phyloP scores from a whole-genome alignment of 2,113 vertebrate genomes.

The Hystrix brachyura region DNA sequence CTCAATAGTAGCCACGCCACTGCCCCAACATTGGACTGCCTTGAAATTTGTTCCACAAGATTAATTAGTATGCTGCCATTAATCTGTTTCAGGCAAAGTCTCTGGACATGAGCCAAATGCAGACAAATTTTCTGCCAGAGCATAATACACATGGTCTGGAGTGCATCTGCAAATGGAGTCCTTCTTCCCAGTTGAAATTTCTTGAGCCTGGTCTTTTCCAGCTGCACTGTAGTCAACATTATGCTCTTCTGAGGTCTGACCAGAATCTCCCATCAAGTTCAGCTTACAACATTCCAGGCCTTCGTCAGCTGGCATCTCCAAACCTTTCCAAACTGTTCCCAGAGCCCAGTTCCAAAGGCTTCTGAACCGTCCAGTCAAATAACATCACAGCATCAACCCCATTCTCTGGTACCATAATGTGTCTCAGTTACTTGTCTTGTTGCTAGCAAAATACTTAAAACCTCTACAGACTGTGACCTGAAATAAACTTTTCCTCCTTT shows the following conservation, averaged over 20 bases:
- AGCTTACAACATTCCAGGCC: not conserved
- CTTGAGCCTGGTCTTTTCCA: not conserved
- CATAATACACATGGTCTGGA: not conserved
- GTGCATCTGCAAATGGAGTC: not conserved
- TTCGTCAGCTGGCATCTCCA: not conserved
- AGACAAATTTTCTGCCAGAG: not conserved
- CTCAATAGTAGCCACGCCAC: not conserved
- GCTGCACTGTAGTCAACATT: not conserved
- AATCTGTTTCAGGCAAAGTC: not conserved
- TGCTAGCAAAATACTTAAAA: not conserved
- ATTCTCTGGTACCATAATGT: not conserved
- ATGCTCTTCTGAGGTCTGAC: not conserved
- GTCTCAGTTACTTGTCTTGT: not conserved
- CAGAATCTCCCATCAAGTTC: not conserved
- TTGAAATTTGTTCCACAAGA: not conserved
- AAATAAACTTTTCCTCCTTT: not conserved
- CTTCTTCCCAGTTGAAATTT: not conserved
- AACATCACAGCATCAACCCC: not conserved
- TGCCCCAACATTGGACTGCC: not conserved
- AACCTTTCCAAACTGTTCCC: not conserved
- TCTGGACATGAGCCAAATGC: not conserved
- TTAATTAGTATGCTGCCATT: not conserved
- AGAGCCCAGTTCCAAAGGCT: not conserved
- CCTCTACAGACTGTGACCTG: not conserved
- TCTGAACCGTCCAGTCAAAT: not conserved